Evolutionary conservation across 2,888 invertebrate species (phyloP).

Genomic region (Gymnosoma rotundatum): DNA sequence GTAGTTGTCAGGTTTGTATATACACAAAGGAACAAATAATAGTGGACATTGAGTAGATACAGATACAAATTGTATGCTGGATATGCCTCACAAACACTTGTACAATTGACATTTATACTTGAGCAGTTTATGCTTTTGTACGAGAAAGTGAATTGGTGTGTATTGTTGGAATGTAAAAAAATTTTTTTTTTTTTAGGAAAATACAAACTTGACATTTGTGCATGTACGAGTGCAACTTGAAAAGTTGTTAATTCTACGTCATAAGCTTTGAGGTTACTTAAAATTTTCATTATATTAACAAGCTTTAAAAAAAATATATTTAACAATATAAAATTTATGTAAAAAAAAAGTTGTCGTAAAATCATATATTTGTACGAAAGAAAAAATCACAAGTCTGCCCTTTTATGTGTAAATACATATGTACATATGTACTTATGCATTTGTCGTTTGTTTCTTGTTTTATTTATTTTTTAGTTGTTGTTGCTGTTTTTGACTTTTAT

Average conservation of each 20-base stretch:
- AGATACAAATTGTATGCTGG: constrained; percentile 35
- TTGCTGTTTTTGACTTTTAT: constrained; percentile 12
- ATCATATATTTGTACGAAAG: not conserved
- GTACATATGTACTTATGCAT: not conserved
- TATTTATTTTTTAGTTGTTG: constrained; percentile 42
- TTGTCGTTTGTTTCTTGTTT: constrained; percentile 42
- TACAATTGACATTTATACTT: constrained; percentile 41
- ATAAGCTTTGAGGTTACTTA: not conserved
- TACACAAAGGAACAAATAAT: constrained; percentile 3
- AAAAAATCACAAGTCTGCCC: not conserved
- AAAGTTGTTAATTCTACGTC: not conserved
- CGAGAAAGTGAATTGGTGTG: not conserved
- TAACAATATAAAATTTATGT: too few species aligned
- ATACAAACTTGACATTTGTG: constrained; percentile 6
- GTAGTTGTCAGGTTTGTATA: constrained; percentile 6
- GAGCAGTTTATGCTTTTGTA: not conserved
- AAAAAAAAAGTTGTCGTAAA: not conserved
- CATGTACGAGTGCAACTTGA: not conserved
- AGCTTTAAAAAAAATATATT: too few species aligned
- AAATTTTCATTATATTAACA: too few species aligned
- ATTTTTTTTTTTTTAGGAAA: not conserved
- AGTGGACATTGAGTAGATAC: constrained; percentile 27
- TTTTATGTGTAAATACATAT: not conserved
- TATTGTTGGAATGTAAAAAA: not conserved
- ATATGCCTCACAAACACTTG: constrained; percentile 26